These are phyloP conservation scores for Phytoseiulus persimilis DNA, from an alignment of 2,888 invertebrate species.

Conservation along the genomic window DNA sequence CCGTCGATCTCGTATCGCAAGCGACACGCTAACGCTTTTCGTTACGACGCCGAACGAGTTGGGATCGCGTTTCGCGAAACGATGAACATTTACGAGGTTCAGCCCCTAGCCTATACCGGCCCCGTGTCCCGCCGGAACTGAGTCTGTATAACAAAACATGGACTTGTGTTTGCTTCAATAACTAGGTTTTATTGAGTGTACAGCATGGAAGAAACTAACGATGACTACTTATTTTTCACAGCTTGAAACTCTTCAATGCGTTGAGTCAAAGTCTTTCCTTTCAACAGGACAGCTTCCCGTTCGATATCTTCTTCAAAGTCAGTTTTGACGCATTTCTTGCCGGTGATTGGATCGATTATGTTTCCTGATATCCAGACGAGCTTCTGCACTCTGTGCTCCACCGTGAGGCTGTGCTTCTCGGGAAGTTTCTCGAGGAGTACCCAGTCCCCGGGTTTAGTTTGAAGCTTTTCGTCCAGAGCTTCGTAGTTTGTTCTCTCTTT, in stretches of 20 bases:
- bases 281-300: slow-evolving; percentile 1
- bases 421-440: slow-evolving; percentile 42
- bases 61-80: too few relatives aligned
- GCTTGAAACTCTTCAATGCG: background rate
- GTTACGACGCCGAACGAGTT: too few relatives aligned
- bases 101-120: too few relatives aligned
- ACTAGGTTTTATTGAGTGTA: background rate
- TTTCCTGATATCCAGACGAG: slow-evolving; percentile 42
- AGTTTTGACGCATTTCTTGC: slow-evolving; percentile 41
- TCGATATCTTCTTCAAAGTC: slow-evolving; percentile 43
- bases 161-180: background rate
- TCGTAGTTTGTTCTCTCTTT: slow-evolving; percentile 10
- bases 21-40: too few relatives aligned
- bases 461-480: slow-evolving; percentile 39
- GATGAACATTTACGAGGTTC: too few relatives aligned
- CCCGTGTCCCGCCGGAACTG: too few relatives aligned
- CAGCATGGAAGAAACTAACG: background rate
- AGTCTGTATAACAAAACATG: too few relatives aligned
- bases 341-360: slow-evolving; percentile 42
- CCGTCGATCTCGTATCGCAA: too few relatives aligned
- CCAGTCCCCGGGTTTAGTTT: slow-evolving; percentile 43
- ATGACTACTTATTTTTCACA: background rate
- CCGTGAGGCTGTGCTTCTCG: slow-evolving; percentile 39
- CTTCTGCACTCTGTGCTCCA: slow-evolving; percentile 42
- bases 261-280: background rate